Evolutionary conservation across 2,113 vertebrate genomes (phyloP).

Genomic region (Saguinus midas): DNA sequence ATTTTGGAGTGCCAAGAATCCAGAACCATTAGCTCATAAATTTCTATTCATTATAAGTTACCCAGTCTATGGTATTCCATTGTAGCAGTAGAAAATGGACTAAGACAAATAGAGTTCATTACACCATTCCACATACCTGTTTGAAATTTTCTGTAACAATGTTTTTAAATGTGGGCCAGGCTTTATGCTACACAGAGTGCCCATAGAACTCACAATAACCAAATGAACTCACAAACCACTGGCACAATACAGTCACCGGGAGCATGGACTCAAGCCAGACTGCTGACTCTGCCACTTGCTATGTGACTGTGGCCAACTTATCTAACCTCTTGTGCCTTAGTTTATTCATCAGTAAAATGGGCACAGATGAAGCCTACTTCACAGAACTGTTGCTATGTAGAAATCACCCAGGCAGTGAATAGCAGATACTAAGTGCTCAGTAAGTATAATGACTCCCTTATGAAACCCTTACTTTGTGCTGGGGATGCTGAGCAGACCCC

Average conservation of each 20-base stretch:
- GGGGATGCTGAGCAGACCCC: background rate
- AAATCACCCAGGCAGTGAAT: fast-evolving
- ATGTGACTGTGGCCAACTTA: background rate
- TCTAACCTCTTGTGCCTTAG: background rate
- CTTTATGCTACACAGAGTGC: background rate
- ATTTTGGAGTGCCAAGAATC: background rate
- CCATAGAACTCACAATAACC: background rate
- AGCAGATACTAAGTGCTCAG: background rate
- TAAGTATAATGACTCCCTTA: background rate
- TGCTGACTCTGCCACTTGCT: background rate
- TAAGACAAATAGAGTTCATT: background rate
- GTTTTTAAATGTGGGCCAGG: background rate
- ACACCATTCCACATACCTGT: background rate
- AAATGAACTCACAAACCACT: background rate
- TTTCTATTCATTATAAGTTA: background rate
- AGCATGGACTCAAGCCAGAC: background rate
- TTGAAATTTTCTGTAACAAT: no score
- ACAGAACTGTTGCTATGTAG: background rate
- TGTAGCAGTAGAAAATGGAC: background rate
- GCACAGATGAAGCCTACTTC: no score
- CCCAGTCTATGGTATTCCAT: background rate
- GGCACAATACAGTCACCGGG: background rate
- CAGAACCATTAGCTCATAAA: background rate
- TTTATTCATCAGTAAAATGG: background rate
- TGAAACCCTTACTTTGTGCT: background rate